Base-by-base conservation (phyloP, 2,797 vertebrate genomes). In the Oreortyx pictus region DNA sequence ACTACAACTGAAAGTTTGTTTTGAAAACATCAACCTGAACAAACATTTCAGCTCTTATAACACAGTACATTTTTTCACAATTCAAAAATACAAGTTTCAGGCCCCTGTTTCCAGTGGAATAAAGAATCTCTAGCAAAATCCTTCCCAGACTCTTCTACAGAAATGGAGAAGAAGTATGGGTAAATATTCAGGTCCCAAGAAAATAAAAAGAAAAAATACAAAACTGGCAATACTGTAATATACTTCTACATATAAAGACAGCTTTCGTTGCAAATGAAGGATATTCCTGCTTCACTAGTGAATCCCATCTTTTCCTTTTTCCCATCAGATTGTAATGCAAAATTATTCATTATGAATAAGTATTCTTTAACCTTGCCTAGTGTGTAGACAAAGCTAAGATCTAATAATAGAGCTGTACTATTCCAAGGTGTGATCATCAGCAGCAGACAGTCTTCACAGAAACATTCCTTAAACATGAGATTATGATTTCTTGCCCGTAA, bases 391-490 rank as follows among this genome's bases (percentile, higher is more conserved):
- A 76, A 16, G 29, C 56, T 59, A 76, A 59, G 18, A 65, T 24
- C 19, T 27, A 66, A 37, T 49, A 62, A 39, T 7, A 76, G 31
- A 85, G 46, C 17, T 82, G 35, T 59, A 46, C 17, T 56, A 49
- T 14, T 27, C 16, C 62, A 73, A 56, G 60, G 61, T 70, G 39
- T 37, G 35, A 82, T 50, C 25, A 23, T 35, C 23, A 83, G 59
- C 46, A 75, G 64, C 23, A 70, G 43, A 83, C 0, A 0, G 39
- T 82, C 60, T 56, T 20, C 44, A 66, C 31, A 82, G 67, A 77
- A 93, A 54, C 29, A 27, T 70, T 79, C 20, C 19, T 87, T 61
- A 80, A 89, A 75, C 10, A 90, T 61, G 15, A 90, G 90, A 67
- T n/a, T 7, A 24, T 13, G 3, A 67, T 77, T 85, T 93, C 35